phyloP scores from a whole-genome alignment of 1,140 invertebrate genomes.

The Brachionus manjavacas region DNA sequence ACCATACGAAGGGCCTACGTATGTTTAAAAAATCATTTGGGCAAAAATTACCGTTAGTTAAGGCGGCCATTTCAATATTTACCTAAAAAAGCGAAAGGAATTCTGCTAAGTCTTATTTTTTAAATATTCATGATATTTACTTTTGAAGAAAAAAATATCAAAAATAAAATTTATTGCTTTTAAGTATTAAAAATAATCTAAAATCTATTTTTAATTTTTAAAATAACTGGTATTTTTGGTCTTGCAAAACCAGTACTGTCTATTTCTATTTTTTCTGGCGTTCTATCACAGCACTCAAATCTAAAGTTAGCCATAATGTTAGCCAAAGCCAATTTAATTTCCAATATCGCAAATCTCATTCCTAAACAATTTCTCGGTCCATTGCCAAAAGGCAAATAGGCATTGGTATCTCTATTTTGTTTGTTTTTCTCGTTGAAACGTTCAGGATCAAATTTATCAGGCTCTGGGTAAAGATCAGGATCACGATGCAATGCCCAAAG shows the following conservation, averaged over 20 bases:
- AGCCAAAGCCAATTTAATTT: conserved; percentile 65
- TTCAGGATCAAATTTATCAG: conserved; percentile 64
- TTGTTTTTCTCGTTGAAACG: conserved; percentile 54
- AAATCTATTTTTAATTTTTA: background rate
- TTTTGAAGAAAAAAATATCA: no score
- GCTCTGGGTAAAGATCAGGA: conserved; percentile 62
- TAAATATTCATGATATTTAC: no score
- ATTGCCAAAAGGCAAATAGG: conserved; percentile 60
- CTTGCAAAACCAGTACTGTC: background rate
- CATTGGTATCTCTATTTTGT: conserved; percentile 47
- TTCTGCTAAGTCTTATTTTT: no score
- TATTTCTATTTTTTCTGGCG: conserved; percentile 41
- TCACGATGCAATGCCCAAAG: conserved; percentile 64
- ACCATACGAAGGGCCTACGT: no score
- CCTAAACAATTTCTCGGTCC: conserved; percentile 63
- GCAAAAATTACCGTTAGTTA: no score
- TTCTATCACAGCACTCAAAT: conserved; percentile 43
- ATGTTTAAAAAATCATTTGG: no score
- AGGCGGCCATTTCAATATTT: no score
- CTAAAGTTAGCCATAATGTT: conserved; percentile 49
- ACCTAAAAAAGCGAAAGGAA: no score
- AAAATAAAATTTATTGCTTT: background rate
- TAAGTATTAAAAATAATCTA: background rate
- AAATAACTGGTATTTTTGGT: background rate
- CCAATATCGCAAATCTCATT: conserved; percentile 65